Base-by-base conservation (phyloP, 2,797 vertebrate species). In the Xenentodon cancila region DNA sequence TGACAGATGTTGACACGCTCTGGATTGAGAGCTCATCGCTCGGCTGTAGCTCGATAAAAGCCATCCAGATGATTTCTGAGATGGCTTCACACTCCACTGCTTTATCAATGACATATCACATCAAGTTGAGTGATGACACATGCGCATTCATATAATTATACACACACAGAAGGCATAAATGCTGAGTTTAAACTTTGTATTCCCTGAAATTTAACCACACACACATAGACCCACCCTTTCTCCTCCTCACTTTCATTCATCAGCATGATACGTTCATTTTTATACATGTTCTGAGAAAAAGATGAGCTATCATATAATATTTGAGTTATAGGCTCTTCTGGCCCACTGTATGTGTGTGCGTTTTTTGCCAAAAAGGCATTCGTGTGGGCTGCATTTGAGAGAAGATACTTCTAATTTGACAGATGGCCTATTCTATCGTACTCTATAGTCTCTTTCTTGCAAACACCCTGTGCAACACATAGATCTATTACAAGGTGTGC, bases 1-100 rank as follows among this genome's bases (percentile, higher is more conserved):
- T 80, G 88, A 86, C 75, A 73, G 82, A 86, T 90, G 87, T 86
- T 74, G 81, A 89, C 71, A 82, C 73, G 45, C 68, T 72, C 68
- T 73, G 83, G 68, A 88, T 68, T 78, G 68, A 71, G 55, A 86
- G 51, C 64, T 81, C 72, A 67, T 81, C 80, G 73, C 77, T 91
- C 85, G 91, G 87, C 91, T 85, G 86, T 80, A 64, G 80, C 63
- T 67, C 32, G 50, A 19, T 47, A 52, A 78, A 77, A 69, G 84
- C 83, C 90, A 91, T 82, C 74, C 88, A 82, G 78, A 84, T 73
- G 45, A 68, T 40, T 34, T 51, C 80, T 32, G 12, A 46, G 75
- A 78, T 67, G 59, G 47, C 69, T 59, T 83, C 68, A 60, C 73
- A 50, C 59, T 65, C 44, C 42, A 19, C 75, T 71, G 59, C 34